Base-by-base conservation (phyloP, 2,888 invertebrate species). In the Leucophora obtusa region DNA sequence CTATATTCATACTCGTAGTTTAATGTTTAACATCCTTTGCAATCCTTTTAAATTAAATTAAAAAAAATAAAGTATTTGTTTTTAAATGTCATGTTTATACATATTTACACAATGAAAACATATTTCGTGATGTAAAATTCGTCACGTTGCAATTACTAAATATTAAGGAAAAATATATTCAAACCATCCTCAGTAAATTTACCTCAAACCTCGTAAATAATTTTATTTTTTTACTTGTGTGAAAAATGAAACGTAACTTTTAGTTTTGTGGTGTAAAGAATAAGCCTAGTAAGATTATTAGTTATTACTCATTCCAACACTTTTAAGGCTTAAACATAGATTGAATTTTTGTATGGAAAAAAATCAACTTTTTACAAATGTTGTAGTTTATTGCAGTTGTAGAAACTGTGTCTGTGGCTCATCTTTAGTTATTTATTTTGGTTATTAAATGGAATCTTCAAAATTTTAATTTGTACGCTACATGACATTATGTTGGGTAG, bases 91-190 rank as follows among this genome's bases (percentile, higher is more conserved):
- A 76, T 76, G 70, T 76, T 70, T 59, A 15, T 59, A 71, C 33
- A 70, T 15, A 76, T 71, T 70, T 76, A 33, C 51, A 56, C 68
- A 78, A 56, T 18, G 14, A 73, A 54, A 60, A 62, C 21, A 54
- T 53, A 59, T 65, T 69, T 80, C 80, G 80, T 80, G 76, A 80
- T 72, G 59, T 69, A 43, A 69, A 80, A 76, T 72, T 65, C 76
- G 69, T 76, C 76, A 76, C 76, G 80, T 54, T 71, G 53, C 76
- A 72, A 69, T 68, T 73, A 58, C 38, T 75, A 4, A 24, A 56
- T 21, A 69, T 24, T 35, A 38, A 56, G 68, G 14, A 65, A 74
- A 74, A 58, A 63, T 69, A 62, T 50, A 2, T 28, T 24, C 28
- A 24, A 15, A 35, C 54, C 38, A 63, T 58, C 47, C 38, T 53